Evolutionary conservation across 1,140 invertebrate species (phyloP), one percentile per base, ranked within the genome.

Genomic region (Stegodyphus dumicola): DNA sequence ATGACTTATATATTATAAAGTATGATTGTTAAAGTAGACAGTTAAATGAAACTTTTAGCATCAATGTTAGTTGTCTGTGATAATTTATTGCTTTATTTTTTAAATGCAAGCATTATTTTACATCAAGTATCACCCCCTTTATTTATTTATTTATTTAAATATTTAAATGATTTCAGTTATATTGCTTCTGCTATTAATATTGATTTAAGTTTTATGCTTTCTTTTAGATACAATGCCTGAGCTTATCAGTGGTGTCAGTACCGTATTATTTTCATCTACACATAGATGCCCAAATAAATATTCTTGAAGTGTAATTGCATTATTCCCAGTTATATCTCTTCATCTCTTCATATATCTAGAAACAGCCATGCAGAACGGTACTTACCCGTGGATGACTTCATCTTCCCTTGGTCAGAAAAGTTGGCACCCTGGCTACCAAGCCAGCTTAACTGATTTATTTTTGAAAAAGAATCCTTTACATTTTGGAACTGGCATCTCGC

Each of bases 371-470:
- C 88, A 88, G 74, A 88, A 88, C 78, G 84, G 87, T 65, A 83
- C 86, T 71, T 87, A 83, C 71, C 85, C 88, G 52, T 87, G 87
- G 87, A 87, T 87, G 69, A 77, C 81, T 69, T 77, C 88, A 49
- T 77, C 87, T 60, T 77, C 86, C 67, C 67, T 87, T 53, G 76
- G 78, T 18, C 87, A 87, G 17, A 88, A 87, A 67, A 78, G 83
- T 54, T 87, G 77, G 77, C 87, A 85, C 75, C 87, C 86, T 65
- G 88, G 88, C 10, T 89, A 89, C 67, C 88, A 89, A 60, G 86
- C 86, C 60, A 88, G 87, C 77, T 65, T 88, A 13, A 88, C 87
- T 48, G 88, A 89, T 87, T 53, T 89, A 51, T 89, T 88, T 86
- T 76, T 88, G 18, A 89, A 89, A 70, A 88, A 88, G 70, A 89